These are phyloP conservation scores for Scopus umbretta DNA, from an alignment of 2,113 vertebrate species.

Conservation along the genomic window DNA sequence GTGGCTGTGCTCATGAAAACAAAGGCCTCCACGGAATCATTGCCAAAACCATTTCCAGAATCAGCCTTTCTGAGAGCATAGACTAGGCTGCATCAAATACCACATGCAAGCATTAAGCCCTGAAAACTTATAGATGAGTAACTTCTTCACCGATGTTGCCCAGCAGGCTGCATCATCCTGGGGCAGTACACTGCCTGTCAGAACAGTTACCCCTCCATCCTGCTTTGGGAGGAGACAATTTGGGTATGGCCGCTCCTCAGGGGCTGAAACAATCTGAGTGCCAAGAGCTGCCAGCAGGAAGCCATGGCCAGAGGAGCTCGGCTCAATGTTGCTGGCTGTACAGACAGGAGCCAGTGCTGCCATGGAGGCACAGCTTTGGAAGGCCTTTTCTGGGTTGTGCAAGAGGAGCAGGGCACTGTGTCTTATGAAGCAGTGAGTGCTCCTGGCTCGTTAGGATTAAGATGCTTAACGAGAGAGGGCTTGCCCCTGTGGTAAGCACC, in stretches of 20 bases:
- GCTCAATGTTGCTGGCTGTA: accelerated
- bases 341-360: not conserved
- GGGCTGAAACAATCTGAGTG: not conserved
- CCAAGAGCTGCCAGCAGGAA: not conserved
- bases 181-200: accelerated
- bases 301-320: not conserved
- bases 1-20: not conserved
- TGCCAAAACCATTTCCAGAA: not conserved
- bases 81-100: not conserved
- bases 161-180: not conserved
- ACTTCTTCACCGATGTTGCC: not conserved
- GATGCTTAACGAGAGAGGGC: not conserved
- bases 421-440: not conserved
- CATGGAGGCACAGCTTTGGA: accelerated
- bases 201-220: not conserved
- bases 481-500: not conserved
- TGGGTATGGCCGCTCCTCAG: accelerated
- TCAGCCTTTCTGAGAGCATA: not conserved
- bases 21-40: accelerated
- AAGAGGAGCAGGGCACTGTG: not conserved
- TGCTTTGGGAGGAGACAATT: not conserved
- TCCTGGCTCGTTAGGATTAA: not conserved
- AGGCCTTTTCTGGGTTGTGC: not conserved
- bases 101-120: not conserved
- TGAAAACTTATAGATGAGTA: not conserved